These are phyloP conservation scores for Enteromius fasciolatus DNA, from an alignment of 2,797 vertebrate genomes.

Conservation along the genomic window DNA sequence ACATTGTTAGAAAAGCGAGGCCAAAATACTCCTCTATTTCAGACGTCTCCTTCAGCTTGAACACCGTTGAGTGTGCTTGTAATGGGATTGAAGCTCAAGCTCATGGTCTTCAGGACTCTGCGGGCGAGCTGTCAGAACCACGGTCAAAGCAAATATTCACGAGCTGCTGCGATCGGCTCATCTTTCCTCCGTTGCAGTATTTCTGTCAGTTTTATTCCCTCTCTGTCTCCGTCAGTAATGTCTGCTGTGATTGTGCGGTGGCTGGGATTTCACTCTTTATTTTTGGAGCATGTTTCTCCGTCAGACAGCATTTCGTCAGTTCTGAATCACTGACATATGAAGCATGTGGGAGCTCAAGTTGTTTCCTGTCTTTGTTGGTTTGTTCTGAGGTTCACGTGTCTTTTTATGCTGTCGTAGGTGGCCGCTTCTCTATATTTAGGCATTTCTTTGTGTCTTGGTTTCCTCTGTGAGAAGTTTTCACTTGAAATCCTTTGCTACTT, in stretches of 20 bases:
- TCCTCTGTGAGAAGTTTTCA: not conserved
- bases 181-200: not conserved
- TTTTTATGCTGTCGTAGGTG: conserved; percentile 13
- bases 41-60: not conserved
- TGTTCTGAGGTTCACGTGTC: conserved; percentile 1
- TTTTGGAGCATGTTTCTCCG: conserved; percentile 34
- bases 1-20: not conserved
- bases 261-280: conserved; percentile 27
- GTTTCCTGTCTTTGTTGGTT: conserved; percentile 11
- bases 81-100: not conserved
- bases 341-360: conserved; percentile 24
- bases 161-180: not conserved
- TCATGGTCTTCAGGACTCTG: not conserved
- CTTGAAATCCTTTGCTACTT: not conserved
- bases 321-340: conserved; percentile 40
- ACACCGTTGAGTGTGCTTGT: not conserved
- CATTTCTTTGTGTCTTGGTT: not conserved
- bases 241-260: conserved; percentile 18
- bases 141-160: not conserved
- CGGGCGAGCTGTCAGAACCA: not conserved
- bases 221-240: conserved; percentile 1
- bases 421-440: conserved; percentile 6
- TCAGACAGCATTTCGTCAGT: conserved; percentile 21
- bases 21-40: not conserved
- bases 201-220: not conserved